phyloP scores from a whole-genome alignment of 2,888 invertebrate genomes.

The Masnerella sp. region DNA sequence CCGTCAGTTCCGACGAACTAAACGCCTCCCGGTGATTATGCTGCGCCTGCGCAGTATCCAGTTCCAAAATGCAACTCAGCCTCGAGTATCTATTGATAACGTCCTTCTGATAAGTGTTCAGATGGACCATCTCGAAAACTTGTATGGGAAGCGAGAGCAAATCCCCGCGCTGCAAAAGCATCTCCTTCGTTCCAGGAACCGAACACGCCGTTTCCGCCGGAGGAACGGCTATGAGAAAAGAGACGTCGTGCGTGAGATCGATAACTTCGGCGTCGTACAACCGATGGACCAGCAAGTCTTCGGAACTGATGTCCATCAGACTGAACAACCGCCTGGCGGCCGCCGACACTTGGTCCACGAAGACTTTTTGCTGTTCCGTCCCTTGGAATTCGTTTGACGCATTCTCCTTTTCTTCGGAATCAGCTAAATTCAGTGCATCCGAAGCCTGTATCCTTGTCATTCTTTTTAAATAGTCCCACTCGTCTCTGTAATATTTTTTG shows the following conservation, averaged over 20 bases:
- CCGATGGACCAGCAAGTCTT: constrained; percentile 86
- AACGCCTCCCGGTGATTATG: constrained; percentile 97
- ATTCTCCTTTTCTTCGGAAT: constrained; percentile 72
- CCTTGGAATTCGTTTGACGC: constrained; percentile 70
- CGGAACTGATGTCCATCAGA: constrained; percentile 87
- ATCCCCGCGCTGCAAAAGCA: constrained; percentile 90
- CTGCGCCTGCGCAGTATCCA: constrained; percentile 94
- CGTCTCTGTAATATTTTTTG: constrained; percentile 87
- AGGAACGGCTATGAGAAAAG: constrained; percentile 94
- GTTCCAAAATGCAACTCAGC: constrained; percentile 94
- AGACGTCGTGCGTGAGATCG: constrained; percentile 93
- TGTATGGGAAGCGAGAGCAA: constrained; percentile 94
- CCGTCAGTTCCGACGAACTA: constrained; percentile 90
- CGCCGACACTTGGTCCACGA: constrained; percentile 86
- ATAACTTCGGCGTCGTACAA: constrained; percentile 96
- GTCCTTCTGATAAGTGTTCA: constrained; percentile 94
- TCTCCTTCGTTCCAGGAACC: constrained; percentile 91
- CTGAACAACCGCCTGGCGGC: constrained; percentile 87
- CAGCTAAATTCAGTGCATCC: constrained; percentile 77
- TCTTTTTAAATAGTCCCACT: constrained; percentile 93
- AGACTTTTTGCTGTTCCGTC: constrained; percentile 88
- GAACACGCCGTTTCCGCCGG: constrained; percentile 95
- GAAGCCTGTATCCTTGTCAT: constrained; percentile 71
- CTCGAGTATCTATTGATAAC: constrained; percentile 95
- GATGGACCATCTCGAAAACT: constrained; percentile 95